These are phyloP conservation scores for Turritopsis rubra DNA, from an alignment of 30 jellyfish, hydroid and myxozoan species.

Conservation along the genomic window DNA sequence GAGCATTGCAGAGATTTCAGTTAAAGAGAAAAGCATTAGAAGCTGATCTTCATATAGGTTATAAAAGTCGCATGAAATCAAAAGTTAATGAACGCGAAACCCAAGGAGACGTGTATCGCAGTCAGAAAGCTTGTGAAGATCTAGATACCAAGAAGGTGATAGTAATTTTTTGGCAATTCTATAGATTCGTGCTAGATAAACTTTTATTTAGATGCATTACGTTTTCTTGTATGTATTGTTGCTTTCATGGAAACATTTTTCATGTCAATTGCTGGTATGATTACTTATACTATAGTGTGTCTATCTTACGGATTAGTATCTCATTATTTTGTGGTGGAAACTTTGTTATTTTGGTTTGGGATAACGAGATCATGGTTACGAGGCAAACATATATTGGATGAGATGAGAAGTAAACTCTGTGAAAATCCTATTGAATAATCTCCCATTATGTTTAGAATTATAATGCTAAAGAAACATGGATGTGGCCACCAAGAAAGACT, in stretches of 20 bases:
- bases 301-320: no score
- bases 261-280: no score
- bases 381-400: no score
- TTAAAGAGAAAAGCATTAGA: conserved; percentile 40
- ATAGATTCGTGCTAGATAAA: no score
- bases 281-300: no score
- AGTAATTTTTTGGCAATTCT: background rate
- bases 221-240: no score
- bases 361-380: no score
- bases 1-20: conserved; percentile 28
- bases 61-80: conserved; percentile 50
- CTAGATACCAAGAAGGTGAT: conserved; percentile 62
- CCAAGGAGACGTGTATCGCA: conserved; percentile 41
- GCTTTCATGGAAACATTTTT: no score
- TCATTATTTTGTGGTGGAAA: no score
- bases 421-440: background rate
- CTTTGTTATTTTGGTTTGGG: no score
- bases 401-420: no score
- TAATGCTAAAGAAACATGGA: conserved; percentile 53
- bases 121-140: conserved; percentile 86
- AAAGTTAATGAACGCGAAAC: conserved; percentile 52
- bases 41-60: conserved; percentile 51
- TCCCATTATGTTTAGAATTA: conserved; percentile 20
- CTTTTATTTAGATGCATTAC: no score
- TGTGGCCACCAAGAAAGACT: conserved; percentile 49